Evolutionary conservation across 2,797 vertebrate species (phyloP).

Genomic region (Hozukius guyotensis): DNA sequence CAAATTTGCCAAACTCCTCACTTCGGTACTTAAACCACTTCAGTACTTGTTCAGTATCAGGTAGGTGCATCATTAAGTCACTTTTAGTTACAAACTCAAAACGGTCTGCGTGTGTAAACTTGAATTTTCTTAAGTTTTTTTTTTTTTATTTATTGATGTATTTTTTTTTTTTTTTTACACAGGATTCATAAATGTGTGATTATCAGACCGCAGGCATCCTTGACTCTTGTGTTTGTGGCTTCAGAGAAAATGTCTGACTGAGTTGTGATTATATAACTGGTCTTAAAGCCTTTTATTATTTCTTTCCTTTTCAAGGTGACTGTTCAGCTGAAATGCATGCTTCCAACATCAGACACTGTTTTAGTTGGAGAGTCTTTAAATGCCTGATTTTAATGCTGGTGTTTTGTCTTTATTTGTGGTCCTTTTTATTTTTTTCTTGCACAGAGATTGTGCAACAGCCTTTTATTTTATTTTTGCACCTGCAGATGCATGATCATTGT

Average conservation of each 20-base stretch:
- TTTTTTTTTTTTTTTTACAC: conserved; percentile 23
- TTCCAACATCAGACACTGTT: conserved; percentile 37
- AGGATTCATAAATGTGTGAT: conserved; percentile 21
- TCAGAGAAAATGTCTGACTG: conserved; percentile 5
- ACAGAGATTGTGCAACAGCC: conserved; percentile 66
- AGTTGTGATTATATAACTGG: conserved; percentile 27
- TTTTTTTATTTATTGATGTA: conserved; percentile 48
- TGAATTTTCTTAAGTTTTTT: conserved; percentile 57
- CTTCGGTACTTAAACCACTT: background rate
- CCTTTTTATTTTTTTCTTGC: conserved; percentile 36
- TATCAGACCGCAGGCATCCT: conserved; percentile 23
- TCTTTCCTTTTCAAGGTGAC: conserved; percentile 16
- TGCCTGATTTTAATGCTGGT: conserved; percentile 33
- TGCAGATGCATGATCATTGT: conserved; percentile 62
- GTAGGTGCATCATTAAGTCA: conserved; percentile 51
- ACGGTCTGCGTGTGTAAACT: conserved; percentile 57
- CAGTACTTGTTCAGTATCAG: conserved; percentile 16
- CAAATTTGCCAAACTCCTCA: conserved; percentile 29
- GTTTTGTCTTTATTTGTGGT: conserved; percentile 23
- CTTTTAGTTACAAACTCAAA: conserved; percentile 46
- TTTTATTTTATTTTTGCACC: conserved; percentile 55
- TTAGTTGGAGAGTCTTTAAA: conserved; percentile 29
- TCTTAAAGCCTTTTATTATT: conserved; percentile 26
- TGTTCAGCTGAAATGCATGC: conserved; percentile 42
- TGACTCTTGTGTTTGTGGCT: conserved; percentile 36